Conservation (phyloP, 1,140 invertebrate genomes). For the Whitmania pigra region DNA sequence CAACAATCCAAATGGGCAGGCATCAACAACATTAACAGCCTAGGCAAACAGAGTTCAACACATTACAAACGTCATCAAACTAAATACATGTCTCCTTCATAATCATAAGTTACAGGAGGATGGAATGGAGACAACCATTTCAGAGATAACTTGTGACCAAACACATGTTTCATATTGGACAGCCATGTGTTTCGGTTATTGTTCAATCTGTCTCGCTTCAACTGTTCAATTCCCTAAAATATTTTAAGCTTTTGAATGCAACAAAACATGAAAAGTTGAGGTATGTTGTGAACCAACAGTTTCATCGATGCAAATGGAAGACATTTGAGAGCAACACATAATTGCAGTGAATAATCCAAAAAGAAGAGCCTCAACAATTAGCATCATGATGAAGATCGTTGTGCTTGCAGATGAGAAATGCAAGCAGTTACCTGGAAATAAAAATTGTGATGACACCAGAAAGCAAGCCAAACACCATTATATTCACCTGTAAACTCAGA, state of each 20-base stretch:
- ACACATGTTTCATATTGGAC: constrained; percentile 86
- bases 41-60: no score
- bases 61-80: no score
- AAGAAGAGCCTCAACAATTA: constrained; percentile 87
- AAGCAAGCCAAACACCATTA: constrained; percentile 8
- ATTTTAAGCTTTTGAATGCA: neutral
- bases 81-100: no score
- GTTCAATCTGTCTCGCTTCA: constrained; percentile 80
- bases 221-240: constrained; percentile 74
- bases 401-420: constrained; percentile 85
- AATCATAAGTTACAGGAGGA: constrained; percentile 8
- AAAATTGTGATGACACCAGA: constrained; percentile 9
- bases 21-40: no score
- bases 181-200: constrained; percentile 80
- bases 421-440: constrained; percentile 53
- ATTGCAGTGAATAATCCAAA: constrained; percentile 97
- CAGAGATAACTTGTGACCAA: constrained; percentile 73
- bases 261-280: neutral
- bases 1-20: no score
- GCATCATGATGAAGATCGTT: constrained; percentile 82
- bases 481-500: constrained; percentile 70
- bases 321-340: constrained; percentile 92
- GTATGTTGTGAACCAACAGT: constrained; percentile 53
- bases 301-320: constrained; percentile 96
- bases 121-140: constrained; percentile 85